Percentiles rank a stretch among this genome's conserved stretches.
Evolutionary conservation across 2,113 vertebrate species (phyloP).

Genomic region (Anseranas semipalmata): DNA sequence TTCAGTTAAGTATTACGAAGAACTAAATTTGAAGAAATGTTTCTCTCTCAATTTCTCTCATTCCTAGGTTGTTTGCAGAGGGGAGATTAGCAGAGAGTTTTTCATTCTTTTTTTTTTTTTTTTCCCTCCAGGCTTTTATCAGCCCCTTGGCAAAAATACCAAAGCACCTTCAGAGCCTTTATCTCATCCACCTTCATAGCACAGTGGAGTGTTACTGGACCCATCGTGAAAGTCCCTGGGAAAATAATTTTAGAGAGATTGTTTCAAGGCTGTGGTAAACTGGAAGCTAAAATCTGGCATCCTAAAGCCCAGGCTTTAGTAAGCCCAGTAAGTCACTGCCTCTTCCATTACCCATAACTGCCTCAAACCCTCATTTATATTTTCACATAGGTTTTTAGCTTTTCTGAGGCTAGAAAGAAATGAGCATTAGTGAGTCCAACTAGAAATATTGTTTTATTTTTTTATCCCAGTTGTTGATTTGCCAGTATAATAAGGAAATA

Average conservation of each 20-base stretch:
- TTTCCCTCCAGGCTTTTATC: neutral
- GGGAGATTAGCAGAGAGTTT: neutral
- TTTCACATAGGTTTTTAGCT: neutral
- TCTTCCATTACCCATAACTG: neutral
- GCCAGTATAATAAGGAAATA: neutral
- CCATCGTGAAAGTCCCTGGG: neutral
- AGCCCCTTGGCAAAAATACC: neutral
- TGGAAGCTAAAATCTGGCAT: neutral
- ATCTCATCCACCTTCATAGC: neutral
- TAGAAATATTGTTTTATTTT: neutral
- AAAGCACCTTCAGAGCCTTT: neutral
- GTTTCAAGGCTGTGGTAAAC: neutral
- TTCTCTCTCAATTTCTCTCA: neutral
- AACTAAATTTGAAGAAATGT: neutral
- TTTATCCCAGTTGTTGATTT: neutral
- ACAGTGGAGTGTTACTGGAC: neutral
- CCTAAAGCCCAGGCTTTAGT: neutral
- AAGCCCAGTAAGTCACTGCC: neutral
- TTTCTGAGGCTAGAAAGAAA: neutral
- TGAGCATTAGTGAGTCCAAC: rapidly evolving
- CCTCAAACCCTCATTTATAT: neutral
- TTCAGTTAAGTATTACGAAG: neutral
- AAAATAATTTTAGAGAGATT: neutral
- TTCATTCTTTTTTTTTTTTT: neutral
- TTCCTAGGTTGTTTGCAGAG: neutral